Evolutionary conservation across 2,113 vertebrate genomes (phyloP).

Genomic region (Chelonoidis abingdonii): DNA sequence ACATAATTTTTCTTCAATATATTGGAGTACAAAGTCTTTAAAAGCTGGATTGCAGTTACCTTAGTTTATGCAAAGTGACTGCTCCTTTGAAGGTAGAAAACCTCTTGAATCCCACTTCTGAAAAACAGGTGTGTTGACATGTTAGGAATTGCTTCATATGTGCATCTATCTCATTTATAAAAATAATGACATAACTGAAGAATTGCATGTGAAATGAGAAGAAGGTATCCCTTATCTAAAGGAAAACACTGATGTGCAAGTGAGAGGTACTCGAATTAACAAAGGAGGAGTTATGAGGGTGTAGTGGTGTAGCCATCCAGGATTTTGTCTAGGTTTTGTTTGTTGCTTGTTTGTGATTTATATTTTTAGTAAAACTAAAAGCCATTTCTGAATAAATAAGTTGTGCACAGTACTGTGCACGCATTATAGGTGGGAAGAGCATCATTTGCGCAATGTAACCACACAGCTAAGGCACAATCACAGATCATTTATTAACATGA

Average conservation of each 20-base stretch:
- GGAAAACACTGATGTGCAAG: background rate
- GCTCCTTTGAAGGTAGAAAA: background rate
- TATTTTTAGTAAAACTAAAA: background rate
- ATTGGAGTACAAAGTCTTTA: background rate
- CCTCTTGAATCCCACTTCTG: background rate
- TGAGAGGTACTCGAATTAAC: conserved; percentile 6
- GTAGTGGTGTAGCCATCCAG: background rate
- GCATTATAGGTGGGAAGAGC: background rate
- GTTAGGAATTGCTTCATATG: background rate
- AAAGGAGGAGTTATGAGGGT: background rate
- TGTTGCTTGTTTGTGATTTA: background rate
- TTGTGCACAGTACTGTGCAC: background rate
- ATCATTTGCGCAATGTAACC: background rate
- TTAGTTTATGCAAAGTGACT: background rate
- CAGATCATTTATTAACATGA: background rate
- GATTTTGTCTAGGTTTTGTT: background rate
- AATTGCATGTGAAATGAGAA: background rate
- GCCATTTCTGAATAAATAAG: background rate
- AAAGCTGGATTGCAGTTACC: background rate
- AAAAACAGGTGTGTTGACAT: background rate
- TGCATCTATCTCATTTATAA: background rate
- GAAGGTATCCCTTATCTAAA: background rate
- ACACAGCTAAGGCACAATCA: background rate
- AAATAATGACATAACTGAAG: background rate
- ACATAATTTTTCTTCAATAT: background rate